phyloP scores from a whole-genome alignment of 2,888 invertebrate genomes.

The Drosophila mettleri region DNA sequence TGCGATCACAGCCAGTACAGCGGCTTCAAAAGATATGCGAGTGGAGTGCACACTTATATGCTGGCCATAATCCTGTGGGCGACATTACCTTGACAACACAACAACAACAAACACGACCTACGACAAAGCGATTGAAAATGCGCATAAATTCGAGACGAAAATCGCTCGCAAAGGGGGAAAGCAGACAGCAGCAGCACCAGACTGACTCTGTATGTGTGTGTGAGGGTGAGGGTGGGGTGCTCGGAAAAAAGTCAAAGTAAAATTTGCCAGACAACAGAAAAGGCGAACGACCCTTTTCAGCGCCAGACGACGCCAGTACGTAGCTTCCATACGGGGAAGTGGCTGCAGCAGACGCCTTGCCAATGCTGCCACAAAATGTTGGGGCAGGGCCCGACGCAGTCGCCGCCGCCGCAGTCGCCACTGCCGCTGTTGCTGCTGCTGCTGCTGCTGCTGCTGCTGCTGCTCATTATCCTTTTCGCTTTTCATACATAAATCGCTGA shows the following conservation, averaged over 20 bases:
- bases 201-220: slow-evolving; percentile 16
- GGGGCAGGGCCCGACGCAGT: slow-evolving; percentile 68
- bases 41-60: background rate
- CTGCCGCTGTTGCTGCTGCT: slow-evolving; percentile 20
- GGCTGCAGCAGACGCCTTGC: slow-evolving; percentile 25
- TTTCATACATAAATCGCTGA: slow-evolving; percentile 82
- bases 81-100: slow-evolving; percentile 76
- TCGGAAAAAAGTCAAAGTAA: slow-evolving; percentile 71
- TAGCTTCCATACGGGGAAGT: slow-evolving; percentile 23
- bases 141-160: slow-evolving; percentile 70
- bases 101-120: slow-evolving; percentile 80
- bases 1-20: slow-evolving; percentile 6
- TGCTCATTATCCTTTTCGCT: slow-evolving; percentile 83
- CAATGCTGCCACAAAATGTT: slow-evolving; percentile 56
- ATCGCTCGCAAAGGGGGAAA: background rate
- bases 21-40: slow-evolving; percentile 43
- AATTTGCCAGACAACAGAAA: slow-evolving; percentile 79
- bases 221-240: slow-evolving; percentile 16
- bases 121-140: slow-evolving; percentile 79
- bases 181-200: slow-evolving; percentile 42
- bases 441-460: slow-evolving; percentile 40
- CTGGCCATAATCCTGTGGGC: slow-evolving; percentile 66
- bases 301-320: slow-evolving; percentile 69
- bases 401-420: slow-evolving; percentile 27
- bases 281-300: slow-evolving; percentile 82